Evolutionary conservation across 1,140 invertebrate species (phyloP).

Genomic region (Neotoxoptera formosana): DNA sequence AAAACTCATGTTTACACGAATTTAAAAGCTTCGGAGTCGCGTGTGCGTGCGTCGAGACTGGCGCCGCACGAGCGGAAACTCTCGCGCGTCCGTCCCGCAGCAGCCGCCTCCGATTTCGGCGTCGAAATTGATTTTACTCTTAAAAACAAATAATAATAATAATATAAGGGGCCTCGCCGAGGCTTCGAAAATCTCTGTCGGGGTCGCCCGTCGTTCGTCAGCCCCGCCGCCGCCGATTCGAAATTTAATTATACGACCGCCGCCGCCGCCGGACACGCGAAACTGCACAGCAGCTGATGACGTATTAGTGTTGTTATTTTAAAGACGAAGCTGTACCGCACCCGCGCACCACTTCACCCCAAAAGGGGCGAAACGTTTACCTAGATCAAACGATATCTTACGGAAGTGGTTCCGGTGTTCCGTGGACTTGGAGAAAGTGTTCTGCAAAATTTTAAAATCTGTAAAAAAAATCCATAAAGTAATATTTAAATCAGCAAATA

Average conservation of each 20-base stretch:
- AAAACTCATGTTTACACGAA: conserved; percentile 38
- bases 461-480: too few species aligned
- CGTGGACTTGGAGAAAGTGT: too few species aligned
- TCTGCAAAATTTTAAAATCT: too few species aligned
- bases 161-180: neutral
- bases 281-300: neutral
- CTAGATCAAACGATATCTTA: too few species aligned
- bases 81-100: neutral
- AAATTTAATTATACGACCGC: neutral
- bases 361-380: too few species aligned
- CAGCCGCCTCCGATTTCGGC: neutral
- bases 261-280: neutral
- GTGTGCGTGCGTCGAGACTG: conserved; percentile 26
- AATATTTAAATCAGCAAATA: too few species aligned
- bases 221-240: neutral
- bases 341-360: too few species aligned
- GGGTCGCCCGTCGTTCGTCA: neutral
- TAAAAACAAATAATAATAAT: conserved; percentile 34
- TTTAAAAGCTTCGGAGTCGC: conserved; percentile 24
- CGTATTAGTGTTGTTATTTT: too few species aligned
- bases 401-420: too few species aligned
- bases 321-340: too few species aligned
- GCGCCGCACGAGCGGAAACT: conserved; percentile 39
- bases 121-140: conserved; percentile 28
- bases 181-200: neutral